A percentile compares a stretch with the other conserved stretches of the same genome.
These are phyloP conservation scores for Camelus dromedarius DNA, from an alignment of 2,113 vertebrate genomes.

Conservation along the genomic window DNA sequence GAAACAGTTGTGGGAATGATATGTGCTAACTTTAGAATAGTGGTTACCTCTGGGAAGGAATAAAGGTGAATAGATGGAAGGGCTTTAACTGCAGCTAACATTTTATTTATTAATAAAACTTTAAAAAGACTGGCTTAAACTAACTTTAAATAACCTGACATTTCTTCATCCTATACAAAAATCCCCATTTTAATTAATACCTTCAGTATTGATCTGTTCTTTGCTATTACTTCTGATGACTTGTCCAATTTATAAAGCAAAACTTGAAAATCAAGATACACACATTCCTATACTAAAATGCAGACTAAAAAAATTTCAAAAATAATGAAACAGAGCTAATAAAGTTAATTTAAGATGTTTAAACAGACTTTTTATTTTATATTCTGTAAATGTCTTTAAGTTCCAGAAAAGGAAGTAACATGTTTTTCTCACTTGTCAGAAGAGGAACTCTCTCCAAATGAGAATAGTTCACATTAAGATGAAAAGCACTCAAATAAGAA, in stretches of 20 bases:
- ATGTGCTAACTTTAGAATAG: not conserved
- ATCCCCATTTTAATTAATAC: not conserved
- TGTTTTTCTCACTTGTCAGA: conserved; percentile 21
- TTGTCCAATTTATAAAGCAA: conserved; percentile 40
- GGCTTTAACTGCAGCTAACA: not conserved
- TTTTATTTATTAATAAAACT: not conserved
- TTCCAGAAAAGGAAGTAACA: conserved; percentile 54
- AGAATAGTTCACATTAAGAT: conserved; percentile 46
- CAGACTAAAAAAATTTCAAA: not conserved
- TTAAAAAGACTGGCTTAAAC: not conserved
- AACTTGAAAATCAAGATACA: conserved; percentile 53
- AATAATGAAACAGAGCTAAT: conserved; percentile 30
- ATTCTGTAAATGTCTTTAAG: conserved; percentile 36
- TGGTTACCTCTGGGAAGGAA: not conserved
- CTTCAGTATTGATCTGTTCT: conserved; percentile 7
- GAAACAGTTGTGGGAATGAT: not conserved
- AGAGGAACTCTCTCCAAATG: conserved; percentile 42
- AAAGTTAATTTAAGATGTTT: not conserved
- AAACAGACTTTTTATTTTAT: not conserved
- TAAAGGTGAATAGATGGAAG: not conserved
- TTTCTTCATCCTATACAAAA: not conserved
- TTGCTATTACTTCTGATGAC: not conserved
- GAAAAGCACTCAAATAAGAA: not conserved
- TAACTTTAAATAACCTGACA: conserved; percentile 24
- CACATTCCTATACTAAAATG: not conserved